Percentiles rank a stretch among this genome's conserved stretches.
These are phyloP conservation scores for Aramus guarauna DNA, from an alignment of 2,113 vertebrate genomes.

Conservation along the genomic window DNA sequence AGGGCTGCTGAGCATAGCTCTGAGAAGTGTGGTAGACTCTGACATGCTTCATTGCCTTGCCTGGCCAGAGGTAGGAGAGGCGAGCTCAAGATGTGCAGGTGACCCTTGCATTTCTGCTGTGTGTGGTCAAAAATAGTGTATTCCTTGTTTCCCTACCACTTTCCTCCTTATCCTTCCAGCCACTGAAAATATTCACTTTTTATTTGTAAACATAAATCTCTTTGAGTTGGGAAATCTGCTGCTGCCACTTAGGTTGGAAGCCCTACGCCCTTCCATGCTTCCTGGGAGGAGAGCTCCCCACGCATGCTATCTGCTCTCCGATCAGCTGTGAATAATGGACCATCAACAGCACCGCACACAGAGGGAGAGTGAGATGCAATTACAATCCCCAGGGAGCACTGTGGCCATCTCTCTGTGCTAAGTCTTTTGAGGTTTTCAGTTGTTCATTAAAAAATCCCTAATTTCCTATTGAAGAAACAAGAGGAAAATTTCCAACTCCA, in stretches of 20 bases:
- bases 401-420: not conserved
- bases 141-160: not conserved
- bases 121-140: not conserved
- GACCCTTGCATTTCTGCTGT: not conserved
- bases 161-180: not conserved
- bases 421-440: not conserved
- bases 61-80: not conserved
- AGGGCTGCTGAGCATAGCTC: not conserved
- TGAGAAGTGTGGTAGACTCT: not conserved
- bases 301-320: not conserved
- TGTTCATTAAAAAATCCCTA: not conserved
- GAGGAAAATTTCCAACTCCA: not conserved
- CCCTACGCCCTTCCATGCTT: not conserved
- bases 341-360: fast-evolving
- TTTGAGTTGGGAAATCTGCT: not conserved
- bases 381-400: not conserved
- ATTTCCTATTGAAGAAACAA: not conserved
- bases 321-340: constrained; percentile 28
- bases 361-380: not conserved
- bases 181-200: not conserved
- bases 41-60: not conserved
- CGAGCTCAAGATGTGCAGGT: not conserved
- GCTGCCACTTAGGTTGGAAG: not conserved
- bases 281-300: fast-evolving
- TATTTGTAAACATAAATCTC: not conserved